phyloP scores from a whole-genome alignment of 92 coral and sea anemone genomes.

The Galaxea fascicularis region DNA sequence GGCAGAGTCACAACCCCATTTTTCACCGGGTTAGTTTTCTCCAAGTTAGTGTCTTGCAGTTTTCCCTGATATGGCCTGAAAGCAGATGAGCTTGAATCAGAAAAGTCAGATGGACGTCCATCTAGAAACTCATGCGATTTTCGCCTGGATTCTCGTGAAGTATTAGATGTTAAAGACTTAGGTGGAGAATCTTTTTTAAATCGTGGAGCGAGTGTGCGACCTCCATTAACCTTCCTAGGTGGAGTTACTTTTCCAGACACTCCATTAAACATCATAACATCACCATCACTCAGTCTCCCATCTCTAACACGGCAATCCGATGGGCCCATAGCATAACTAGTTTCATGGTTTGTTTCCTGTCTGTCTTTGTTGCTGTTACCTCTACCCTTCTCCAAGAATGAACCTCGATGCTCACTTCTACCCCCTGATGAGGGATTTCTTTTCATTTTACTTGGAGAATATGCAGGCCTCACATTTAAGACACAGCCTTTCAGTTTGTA shows the following conservation, averaged over 20 bases:
- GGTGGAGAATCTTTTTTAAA: neutral
- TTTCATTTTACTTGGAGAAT: constrained; percentile 21
- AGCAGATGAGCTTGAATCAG: constrained; percentile 7
- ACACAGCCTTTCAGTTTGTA: constrained; percentile 30
- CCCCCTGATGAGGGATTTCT: neutral
- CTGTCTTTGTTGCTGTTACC: neutral
- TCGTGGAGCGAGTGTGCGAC: constrained; percentile 14
- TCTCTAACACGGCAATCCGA: constrained; percentile 40
- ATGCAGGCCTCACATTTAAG: constrained; percentile 64
- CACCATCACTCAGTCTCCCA: constrained; percentile 28
- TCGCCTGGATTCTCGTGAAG: neutral
- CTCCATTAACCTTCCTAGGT: constrained; percentile 7
- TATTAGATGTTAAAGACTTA: neutral
- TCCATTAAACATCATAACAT: constrained; percentile 14
- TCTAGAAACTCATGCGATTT: neutral
- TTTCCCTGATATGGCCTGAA: constrained; percentile 28
- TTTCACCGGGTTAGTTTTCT: constrained; percentile 2
- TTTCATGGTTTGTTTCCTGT: neutral
- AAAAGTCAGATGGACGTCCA: neutral
- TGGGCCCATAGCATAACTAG: constrained; percentile 32
- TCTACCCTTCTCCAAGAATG: neutral
- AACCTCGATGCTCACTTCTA: neutral
- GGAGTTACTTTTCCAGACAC: neutral
- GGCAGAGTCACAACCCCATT: constrained; percentile 32
- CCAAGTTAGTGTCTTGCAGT: constrained; percentile 10